These are phyloP conservation scores for Rhopilema esculentum DNA, from an alignment of 30 jellyfish, hydroid and myxozoan genomes.

Conservation along the genomic window DNA sequence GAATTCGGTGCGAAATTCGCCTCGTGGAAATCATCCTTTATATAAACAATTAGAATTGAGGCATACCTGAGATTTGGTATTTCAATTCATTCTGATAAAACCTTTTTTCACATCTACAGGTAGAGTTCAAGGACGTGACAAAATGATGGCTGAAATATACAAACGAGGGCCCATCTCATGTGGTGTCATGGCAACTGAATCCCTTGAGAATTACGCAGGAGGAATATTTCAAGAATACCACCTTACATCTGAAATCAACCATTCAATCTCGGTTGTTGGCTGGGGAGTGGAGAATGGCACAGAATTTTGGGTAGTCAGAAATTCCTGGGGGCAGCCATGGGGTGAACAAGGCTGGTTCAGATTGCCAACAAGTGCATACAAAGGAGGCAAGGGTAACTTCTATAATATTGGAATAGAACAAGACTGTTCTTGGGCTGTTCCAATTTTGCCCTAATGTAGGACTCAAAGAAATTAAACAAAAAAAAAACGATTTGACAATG, in stretches of 20 bases:
- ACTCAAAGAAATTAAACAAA: not conserved
- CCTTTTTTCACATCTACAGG: too few species aligned
- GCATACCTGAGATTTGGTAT: too few species aligned
- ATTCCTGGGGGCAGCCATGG: slow-evolving; percentile 99
- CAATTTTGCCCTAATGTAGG: slow-evolving; percentile 11
- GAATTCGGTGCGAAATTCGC: too few species aligned
- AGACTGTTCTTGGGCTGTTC: slow-evolving; percentile 89
- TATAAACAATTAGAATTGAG: too few species aligned
- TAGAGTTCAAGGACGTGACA: slow-evolving; percentile 84
- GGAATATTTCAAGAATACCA: slow-evolving; percentile 78
- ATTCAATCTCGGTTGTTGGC: slow-evolving; percentile 85
- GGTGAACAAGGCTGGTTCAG: slow-evolving; percentile 96
- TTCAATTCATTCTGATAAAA: too few species aligned
- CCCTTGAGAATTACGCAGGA: slow-evolving; percentile 78
- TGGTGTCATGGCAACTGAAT: slow-evolving; percentile 90
- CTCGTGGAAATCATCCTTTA: too few species aligned
- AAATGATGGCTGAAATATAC: slow-evolving; percentile 93
- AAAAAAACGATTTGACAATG: too few species aligned
- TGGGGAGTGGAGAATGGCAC: slow-evolving; percentile 98
- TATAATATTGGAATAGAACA: slow-evolving; percentile 88
- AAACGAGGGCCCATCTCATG: slow-evolving; percentile 95
- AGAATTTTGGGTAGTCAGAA: slow-evolving; percentile 95
- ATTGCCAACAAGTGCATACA: slow-evolving; percentile 80
- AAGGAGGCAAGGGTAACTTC: slow-evolving; percentile 80
- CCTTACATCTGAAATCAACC: slow-evolving; percentile 49